Evolutionary conservation across 1,140 invertebrate species (phyloP).

Genomic region (Euwallacea similis): DNA sequence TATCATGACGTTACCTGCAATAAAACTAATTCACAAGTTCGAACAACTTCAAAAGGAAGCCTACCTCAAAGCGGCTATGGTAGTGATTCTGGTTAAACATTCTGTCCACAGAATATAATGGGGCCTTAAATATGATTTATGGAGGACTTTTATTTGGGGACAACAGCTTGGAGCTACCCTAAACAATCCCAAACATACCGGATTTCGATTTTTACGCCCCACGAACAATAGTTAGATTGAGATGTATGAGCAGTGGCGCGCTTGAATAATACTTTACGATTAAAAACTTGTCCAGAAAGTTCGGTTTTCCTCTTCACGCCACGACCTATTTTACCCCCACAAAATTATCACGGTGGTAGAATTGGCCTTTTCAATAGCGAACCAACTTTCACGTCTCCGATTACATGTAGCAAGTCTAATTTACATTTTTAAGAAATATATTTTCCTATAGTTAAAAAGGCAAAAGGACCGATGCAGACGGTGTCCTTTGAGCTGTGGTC

Average conservation of each 20-base stretch:
- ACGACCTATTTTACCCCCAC: constrained; percentile 7
- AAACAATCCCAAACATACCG: constrained; percentile 38
- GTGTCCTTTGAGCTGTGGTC: too few relatives aligned
- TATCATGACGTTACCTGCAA: too few relatives aligned
- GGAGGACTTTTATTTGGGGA: constrained; percentile 47
- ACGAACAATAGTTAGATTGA: constrained; percentile 15
- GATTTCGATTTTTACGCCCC: constrained; percentile 35
- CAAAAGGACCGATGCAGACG: too few relatives aligned
- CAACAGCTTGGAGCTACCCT: constrained; percentile 35
- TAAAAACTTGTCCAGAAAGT: too few relatives aligned
- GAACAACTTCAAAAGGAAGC: too few relatives aligned
- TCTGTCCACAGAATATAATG: constrained; percentile 37
- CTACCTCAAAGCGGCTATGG: too few relatives aligned
- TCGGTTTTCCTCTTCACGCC: constrained; percentile 6
- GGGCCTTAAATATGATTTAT: constrained; percentile 50
- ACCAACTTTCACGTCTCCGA: constrained; percentile 31
- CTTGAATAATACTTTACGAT: too few relatives aligned
- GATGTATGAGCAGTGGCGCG: too few relatives aligned
- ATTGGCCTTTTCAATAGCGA: constrained; percentile 18
- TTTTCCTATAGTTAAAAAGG: too few relatives aligned
- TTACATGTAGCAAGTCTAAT: constrained; percentile 31
- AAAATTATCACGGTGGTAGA: constrained; percentile 29
- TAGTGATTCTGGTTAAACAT: constrained; percentile 23
- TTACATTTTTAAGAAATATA: constrained; percentile 26
- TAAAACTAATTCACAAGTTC: too few relatives aligned